Evolutionary conservation across 2,113 vertebrate genomes (phyloP), one percentile per base, ranked within the genome.

Genomic region (Leuciscus idus): DNA sequence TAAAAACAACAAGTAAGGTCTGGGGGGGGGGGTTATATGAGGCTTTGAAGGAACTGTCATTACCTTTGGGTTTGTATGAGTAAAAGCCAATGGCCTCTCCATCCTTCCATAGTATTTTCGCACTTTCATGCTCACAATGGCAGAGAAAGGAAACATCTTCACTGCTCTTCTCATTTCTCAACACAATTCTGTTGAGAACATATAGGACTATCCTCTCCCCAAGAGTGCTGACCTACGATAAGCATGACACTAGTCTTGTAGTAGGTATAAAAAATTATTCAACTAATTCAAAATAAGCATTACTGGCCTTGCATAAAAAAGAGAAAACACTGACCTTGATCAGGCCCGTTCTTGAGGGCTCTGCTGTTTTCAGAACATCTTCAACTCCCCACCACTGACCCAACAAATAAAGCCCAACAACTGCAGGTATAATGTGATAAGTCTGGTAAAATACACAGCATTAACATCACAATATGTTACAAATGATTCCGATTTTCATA

Each of bases 71-170:
- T 92, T 97, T 98, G 90, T 97, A 95, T 23, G 97, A 98, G 91
- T 98, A 99, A 93, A 98, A 99, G 4, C 97, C 97, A 90, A 98
- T 88, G 46, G 97, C 97, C 80, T 98, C 95, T 91, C 97, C 97
- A 87, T 95, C 92, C 75, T 92, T 94, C 97, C 97, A 99, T 74
- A 97, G 86, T 90, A 98, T 96, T 91, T 98, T 98, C 80, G 96
- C 97, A 85, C 94, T 93, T 70, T 97, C 95, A 17, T 87, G 93
- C 86, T 95, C 95, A 89, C 90, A 89, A 72, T 99, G 97, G 88
- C 97, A 98, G 62, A 97, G 96, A 90, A 97, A 99, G 6, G 95
- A 95, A 15, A 91, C 76, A 55, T 98, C 96, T 46, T 95, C 90
- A 78, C 81, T 85, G 89, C 89, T 95, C 89, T 95, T 97, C 93